Conservation (phyloP, 2,888 invertebrate genomes). For the Pristionchus japonicus region DNA sequence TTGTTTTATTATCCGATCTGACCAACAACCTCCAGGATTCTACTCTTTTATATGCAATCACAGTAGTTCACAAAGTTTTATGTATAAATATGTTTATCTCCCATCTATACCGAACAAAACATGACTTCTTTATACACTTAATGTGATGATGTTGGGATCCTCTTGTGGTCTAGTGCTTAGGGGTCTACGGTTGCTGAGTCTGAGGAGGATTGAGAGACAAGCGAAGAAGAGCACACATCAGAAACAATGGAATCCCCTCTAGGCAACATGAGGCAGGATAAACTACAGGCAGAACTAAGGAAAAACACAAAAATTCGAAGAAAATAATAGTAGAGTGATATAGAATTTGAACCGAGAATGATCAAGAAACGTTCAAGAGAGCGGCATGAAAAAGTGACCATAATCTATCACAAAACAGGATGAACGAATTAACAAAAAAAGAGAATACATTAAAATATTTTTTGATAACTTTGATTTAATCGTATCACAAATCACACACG, state of each 20-base stretch:
- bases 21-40: constrained; percentile 22
- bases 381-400: not conserved
- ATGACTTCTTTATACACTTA: not conserved
- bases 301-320: not conserved
- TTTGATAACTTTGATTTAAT: not conserved
- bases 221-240: not conserved
- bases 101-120: constrained; percentile 13
- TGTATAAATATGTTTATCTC: constrained; percentile 17
- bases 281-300: not conserved
- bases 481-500: constrained; percentile 26
- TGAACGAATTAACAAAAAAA: not conserved
- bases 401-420: not conserved
- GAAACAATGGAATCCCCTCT: not conserved
- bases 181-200: not conserved
- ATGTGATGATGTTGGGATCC: not conserved
- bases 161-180: not conserved
- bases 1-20: constrained; percentile 10
- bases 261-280: constrained; percentile 10
- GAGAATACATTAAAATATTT: not conserved
- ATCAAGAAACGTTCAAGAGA: not conserved
- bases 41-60: not conserved
- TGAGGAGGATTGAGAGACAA: not conserved
- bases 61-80: not conserved
- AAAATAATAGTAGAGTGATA: constrained; percentile 5
- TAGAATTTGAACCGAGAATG: not conserved